Evolutionary conservation across 2,888 invertebrate genomes (phyloP), one percentile per base, ranked within the genome.

Genomic region (Drosophila phalerata): DNA sequence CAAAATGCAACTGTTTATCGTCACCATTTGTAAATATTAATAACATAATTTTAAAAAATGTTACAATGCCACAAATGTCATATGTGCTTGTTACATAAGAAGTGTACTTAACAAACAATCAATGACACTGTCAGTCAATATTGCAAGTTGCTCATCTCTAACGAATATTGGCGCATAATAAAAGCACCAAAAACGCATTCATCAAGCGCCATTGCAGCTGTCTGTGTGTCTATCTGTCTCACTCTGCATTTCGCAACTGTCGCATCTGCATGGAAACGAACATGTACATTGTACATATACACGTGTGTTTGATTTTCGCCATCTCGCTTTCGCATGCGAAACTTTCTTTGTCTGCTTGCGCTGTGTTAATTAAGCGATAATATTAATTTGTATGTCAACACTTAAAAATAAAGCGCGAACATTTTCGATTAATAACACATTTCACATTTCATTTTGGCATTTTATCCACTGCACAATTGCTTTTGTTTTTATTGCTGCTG

Each of bases 381-480:
- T 92, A 92, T 92, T 90, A 92, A 92, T 92, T 92, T 91, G 91
- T 90, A 86, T 90, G 92, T 92, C 91, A 91, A 91, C 92, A 90
- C 91, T 88, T 89, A 85, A 86, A 89, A 81, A 84, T 79, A 73
- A 82, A 76, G 74, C 81, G 84, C 69, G 75, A 69, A 75, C 48
- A 85, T 88, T 87, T 83, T 76, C 89, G 85, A 82, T 90, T 88
- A 86, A 88, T 85, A 89, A 88, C 84, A 77, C 86, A 88, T 88
- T 88, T 81, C 80, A 61, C 88, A 73, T 69, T 85, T 60, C 78
- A 80, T 70, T 67, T 69, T 67, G 62, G 57, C 74, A 66, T 72
- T 88, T 87, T 77, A 81, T 77, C 25, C 78, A 47, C 22, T 62
- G 64, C 78, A 65, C 79, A 76, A 73, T 42, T 74, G 74, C 45